Evolutionary conservation across 1,140 invertebrate species (phyloP), one percentile per base, ranked within the genome.

Genomic region (Aphidius gifuensis): DNA sequence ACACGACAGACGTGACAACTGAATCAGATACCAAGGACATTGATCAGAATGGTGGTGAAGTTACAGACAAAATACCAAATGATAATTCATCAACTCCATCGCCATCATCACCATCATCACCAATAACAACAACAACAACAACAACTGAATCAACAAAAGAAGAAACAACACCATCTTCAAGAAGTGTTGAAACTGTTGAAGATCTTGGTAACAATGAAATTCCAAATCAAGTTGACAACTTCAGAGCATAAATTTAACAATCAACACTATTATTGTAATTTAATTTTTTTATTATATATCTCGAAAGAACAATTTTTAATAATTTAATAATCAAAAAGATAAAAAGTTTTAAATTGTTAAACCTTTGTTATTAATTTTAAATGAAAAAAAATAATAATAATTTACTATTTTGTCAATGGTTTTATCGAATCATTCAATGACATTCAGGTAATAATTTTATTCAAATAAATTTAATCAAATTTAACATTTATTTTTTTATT

Each of bases 151-250:
- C 46, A 40, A 32, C 58, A 23, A 38, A 38, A 47, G 49, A 51
- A 54, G 67, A 58, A 9, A 64, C 64, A 23, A 58, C 62, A 53
- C 64, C 68, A 40, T 40, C 53, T 8, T 38, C 68, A 7, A 66
- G 70, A 40, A 78, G 74, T 59, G 66, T 74, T 32, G 80, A 81
- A 58, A 78, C 74, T 16, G 56, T 80, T 49, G 79, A 80, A 46
- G 74, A 80, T 2, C 51, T 66, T 11, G 54, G 57, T 47, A 72
- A 76, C 47, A 80, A 80, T 61, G 77, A 79, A 59, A 79, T 80
- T 46, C 68, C 77, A 53, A 72, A 60, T 11, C 68, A 74, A 66
- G 69, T 71, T 8, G 79, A 80, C 4, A 72, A 63, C 8, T 61
- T 80, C n/a, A 74, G 61, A 44, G 77, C 78, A 68, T 80, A 69